Conservation (phyloP, 2,888 invertebrate genomes). For the Syritta pipiens region DNA sequence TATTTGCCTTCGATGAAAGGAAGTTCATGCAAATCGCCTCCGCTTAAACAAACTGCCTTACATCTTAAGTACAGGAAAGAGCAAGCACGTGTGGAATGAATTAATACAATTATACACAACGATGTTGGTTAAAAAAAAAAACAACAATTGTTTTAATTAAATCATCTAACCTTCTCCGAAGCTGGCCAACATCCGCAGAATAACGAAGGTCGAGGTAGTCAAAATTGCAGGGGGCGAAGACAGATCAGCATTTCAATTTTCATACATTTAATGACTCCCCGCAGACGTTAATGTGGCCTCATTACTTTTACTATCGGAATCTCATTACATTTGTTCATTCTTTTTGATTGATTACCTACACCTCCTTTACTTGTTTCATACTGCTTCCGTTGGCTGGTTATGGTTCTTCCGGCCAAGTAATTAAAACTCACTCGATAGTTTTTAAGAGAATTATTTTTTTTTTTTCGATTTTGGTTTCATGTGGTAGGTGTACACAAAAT, state of each 20-base stretch:
- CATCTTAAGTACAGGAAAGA: too few relatives aligned
- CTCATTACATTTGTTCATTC: constrained; percentile 24
- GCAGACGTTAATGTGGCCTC: constrained; percentile 12
- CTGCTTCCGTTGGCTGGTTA: constrained; percentile 18
- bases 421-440: constrained; percentile 15
- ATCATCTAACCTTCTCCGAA: background rate
- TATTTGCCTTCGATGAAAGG: too few relatives aligned
- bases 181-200: background rate
- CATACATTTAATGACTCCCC: constrained; percentile 1
- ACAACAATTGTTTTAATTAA: background rate
- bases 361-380: constrained; percentile 24
- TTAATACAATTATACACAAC: too few relatives aligned
- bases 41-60: too few relatives aligned
- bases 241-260: constrained; percentile 3
- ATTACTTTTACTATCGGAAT: constrained; percentile 14
- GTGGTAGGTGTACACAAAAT: too few relatives aligned
- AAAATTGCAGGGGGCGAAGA: constrained; percentile 11
- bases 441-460: background rate
- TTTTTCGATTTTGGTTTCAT: background rate
- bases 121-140: too few relatives aligned
- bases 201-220: constrained; percentile 8
- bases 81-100: too few relatives aligned
- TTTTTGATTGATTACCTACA: constrained; percentile 27
- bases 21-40: too few relatives aligned
- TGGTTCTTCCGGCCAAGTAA: constrained; percentile 36